Percentiles rank a stretch among this genome's conserved stretches.
phyloP scores from a whole-genome alignment of 2,797 vertebrate genomes.

The Neosilurus mollespiculum region DNA sequence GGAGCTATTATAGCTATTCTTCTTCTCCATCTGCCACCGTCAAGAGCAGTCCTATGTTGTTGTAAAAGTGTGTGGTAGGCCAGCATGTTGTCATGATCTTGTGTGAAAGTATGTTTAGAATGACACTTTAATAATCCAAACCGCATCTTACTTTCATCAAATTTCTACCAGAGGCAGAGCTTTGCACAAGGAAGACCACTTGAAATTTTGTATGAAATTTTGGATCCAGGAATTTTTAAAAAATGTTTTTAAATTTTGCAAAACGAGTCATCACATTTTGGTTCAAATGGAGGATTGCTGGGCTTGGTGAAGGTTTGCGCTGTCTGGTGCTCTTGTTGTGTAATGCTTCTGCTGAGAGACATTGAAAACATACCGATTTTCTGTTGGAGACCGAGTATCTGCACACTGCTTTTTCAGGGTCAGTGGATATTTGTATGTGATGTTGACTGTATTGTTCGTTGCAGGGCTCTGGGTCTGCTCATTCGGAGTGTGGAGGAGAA shows the following conservation, averaged over 20 bases:
- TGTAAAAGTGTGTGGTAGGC: constrained; percentile 6
- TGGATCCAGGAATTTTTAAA: too few species aligned
- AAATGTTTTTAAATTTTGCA: too few species aligned
- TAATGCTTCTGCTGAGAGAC: not conserved
- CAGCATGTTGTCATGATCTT: not conserved
- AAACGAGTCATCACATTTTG: too few species aligned
- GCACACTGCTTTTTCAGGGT: not conserved
- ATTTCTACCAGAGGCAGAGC: too few species aligned
- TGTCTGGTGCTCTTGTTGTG: not conserved
- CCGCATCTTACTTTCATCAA: not conserved
- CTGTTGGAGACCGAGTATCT: too few species aligned
- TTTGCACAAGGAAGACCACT: too few species aligned
- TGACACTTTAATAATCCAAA: not conserved
- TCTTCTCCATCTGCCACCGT: constrained; percentile 31
- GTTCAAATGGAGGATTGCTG: too few species aligned
- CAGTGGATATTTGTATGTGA: not conserved
- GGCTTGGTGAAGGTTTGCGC: too few species aligned
- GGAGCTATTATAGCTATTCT: constrained; percentile 32
- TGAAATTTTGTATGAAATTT: too few species aligned
- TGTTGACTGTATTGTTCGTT: constrained; percentile 4
- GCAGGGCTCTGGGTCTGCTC: constrained; percentile 86
- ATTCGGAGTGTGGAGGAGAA: constrained; percentile 91
- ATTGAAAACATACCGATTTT: not conserved
- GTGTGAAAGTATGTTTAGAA: constrained; percentile 25
- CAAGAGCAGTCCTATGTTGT: constrained; percentile 15